Evolutionary conservation across 2,888 invertebrate species (phyloP), one percentile per base, ranked within the genome.

Genomic region (Stenurella melanura): DNA sequence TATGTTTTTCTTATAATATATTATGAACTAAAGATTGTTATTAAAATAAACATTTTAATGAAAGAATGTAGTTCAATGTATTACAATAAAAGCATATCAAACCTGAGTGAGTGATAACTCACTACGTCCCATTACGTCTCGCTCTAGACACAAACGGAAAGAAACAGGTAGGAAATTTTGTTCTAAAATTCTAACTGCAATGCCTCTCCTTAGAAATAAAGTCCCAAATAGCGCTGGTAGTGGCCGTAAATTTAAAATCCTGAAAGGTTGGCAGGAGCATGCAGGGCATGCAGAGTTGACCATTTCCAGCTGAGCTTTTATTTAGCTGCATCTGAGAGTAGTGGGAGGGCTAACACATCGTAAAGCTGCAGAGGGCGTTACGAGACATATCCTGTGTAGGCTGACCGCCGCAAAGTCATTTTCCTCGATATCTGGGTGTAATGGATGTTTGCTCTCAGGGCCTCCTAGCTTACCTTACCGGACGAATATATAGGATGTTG

Each of bases 321-420:
- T 78, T 76, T 66, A 58, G 74, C 66, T 76, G 77, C 79, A 76
- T 77, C 70, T 50, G 69, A 73, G 69, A 71, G 78, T 78, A 75
- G 80, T 77, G 77, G 80, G 82, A 73, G 81, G 78, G 74, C 76
- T 70, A 79, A 79, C 78, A 80, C 74, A 75, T 79, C 80, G 78
- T 82, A 81, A 82, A 78, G 76, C 73, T 76, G 75, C 78, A 78
- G 75, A 76, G 76, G 76, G 76, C 76, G 75, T 74, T 78, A 66
- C 78, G 64, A 73, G 73, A 78, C 78, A 75, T 78, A 74, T 70
- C 72, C 76, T 42, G 73, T 79, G 72, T 76, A 78, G 76, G 78
- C 72, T 73, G 79, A 78, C 74, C 78, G 70, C 58, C 34, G 57
- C 69, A 30, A 69, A 69, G 69, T 69, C 69, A 17, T 67, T 67